Evolutionary conservation across 1,140 invertebrate genomes (phyloP).

Genomic region (Sminthurinus signatus): DNA sequence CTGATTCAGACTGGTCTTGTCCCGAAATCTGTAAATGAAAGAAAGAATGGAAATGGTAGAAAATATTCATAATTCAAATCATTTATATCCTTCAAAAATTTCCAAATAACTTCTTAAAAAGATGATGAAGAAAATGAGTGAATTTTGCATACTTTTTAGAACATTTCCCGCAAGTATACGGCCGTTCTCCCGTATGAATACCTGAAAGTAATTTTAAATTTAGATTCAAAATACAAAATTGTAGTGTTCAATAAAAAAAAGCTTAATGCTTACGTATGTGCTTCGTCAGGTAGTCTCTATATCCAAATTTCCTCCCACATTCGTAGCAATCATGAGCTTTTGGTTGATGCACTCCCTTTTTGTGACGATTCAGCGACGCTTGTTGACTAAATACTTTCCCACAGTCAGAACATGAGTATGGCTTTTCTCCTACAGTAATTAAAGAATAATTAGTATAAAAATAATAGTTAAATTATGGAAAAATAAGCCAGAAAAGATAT

Average conservation of each 20-base stretch:
- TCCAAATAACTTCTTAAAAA: too few relatives aligned
- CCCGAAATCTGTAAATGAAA: too few relatives aligned
- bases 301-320: constrained; percentile 31
- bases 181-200: constrained; percentile 38
- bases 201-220: constrained; percentile 15
- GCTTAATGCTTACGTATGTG: constrained; percentile 24
- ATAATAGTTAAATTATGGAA: too few relatives aligned
- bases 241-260: not conserved
- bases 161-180: constrained; percentile 34
- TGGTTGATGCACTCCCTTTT: constrained; percentile 32
- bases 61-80: too few relatives aligned
- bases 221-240: not conserved
- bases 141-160: too few relatives aligned
- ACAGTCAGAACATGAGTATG: constrained; percentile 33
- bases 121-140: too few relatives aligned
- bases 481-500: too few relatives aligned
- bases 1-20: constrained; percentile 28
- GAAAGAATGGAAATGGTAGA: too few relatives aligned
- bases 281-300: constrained; percentile 34
- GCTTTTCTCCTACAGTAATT: constrained; percentile 26
- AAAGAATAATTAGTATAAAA: not conserved
- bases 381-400: constrained; percentile 23
- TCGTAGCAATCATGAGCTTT: constrained; percentile 36
- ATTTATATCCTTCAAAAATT: too few relatives aligned
- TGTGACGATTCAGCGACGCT: constrained; percentile 32